These are phyloP conservation scores for Pelagia noctiluca DNA, from an alignment of 30 jellyfish, hydroid and myxozoan genomes.

Conservation along the genomic window DNA sequence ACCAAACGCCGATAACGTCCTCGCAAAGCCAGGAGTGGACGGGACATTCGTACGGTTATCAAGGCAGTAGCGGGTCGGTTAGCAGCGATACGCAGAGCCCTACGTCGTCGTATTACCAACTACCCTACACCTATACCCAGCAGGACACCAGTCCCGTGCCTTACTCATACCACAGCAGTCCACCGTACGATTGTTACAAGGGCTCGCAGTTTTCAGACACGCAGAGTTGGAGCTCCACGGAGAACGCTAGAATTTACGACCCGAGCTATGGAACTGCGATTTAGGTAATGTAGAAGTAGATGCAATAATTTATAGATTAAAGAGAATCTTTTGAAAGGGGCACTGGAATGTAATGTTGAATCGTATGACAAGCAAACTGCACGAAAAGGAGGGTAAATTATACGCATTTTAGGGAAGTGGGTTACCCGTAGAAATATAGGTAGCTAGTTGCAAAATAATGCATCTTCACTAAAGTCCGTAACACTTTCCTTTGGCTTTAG, in stretches of 20 bases:
- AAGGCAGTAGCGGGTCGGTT: background rate
- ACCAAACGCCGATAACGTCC: background rate
- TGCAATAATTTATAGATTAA: too few species aligned
- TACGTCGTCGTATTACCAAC: background rate
- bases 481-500: too few species aligned
- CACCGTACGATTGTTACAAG: background rate
- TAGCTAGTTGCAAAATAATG: too few species aligned
- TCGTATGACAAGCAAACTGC: too few species aligned
- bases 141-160: constrained; percentile 2
- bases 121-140: background rate
- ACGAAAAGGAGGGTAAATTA: too few species aligned
- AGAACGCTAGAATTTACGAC: background rate
- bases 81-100: constrained; percentile 7
- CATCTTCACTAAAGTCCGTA: too few species aligned
- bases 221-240: background rate
- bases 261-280: background rate
- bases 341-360: too few species aligned
- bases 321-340: too few species aligned
- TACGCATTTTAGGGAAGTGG: too few species aligned
- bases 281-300: background rate
- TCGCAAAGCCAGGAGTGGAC: constrained; percentile 2
- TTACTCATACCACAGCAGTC: constrained; percentile 16
- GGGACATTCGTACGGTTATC: background rate
- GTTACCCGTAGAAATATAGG: too few species aligned
- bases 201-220: constrained; percentile 2